A percentile compares a stretch with the other conserved stretches of the same genome.
Conservation (phyloP, 2,888 invertebrate species). For the Pristionchus entomophagus region DNA sequence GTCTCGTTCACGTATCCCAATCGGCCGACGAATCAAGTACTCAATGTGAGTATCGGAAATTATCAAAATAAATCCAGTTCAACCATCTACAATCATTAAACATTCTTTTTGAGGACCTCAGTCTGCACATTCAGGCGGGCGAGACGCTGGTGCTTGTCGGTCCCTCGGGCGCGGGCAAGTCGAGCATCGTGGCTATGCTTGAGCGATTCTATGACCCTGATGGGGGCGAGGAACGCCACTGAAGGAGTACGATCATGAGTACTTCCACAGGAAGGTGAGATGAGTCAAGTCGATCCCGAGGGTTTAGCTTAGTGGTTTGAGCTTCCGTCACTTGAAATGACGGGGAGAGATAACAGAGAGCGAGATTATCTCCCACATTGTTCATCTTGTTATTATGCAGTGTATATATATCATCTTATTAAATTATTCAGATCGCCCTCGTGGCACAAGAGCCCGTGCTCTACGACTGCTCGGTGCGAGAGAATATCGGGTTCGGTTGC, state of each 20-base stretch:
- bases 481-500: conserved; percentile 65
- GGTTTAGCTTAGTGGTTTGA: too few relatives aligned
- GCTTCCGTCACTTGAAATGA: too few relatives aligned
- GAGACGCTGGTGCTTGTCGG: conserved; percentile 78
- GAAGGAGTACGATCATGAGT: conserved; percentile 75
- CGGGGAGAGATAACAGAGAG: too few relatives aligned
- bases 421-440: conserved; percentile 47
- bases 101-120: conserved; percentile 32
- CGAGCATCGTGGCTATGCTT: conserved; percentile 76
- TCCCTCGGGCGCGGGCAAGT: conserved; percentile 77
- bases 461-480: conserved; percentile 59
- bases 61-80: neutral
- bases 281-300: too few relatives aligned
- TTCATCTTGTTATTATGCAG: too few relatives aligned
- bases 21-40: conserved; percentile 84
- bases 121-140: conserved; percentile 74
- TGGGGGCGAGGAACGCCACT: conserved; percentile 73
- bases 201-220: conserved; percentile 77
- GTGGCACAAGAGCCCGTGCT: conserved; percentile 58
- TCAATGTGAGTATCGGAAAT: conserved; percentile 79
- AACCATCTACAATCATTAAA: neutral
- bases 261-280: conserved; percentile 76
- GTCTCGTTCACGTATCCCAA: conserved; percentile 89
- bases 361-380: too few relatives aligned
- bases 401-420: neutral